Evolutionary conservation across 2,797 vertebrate genomes (phyloP).

Genomic region (Parauchenoglanis punctatus): DNA sequence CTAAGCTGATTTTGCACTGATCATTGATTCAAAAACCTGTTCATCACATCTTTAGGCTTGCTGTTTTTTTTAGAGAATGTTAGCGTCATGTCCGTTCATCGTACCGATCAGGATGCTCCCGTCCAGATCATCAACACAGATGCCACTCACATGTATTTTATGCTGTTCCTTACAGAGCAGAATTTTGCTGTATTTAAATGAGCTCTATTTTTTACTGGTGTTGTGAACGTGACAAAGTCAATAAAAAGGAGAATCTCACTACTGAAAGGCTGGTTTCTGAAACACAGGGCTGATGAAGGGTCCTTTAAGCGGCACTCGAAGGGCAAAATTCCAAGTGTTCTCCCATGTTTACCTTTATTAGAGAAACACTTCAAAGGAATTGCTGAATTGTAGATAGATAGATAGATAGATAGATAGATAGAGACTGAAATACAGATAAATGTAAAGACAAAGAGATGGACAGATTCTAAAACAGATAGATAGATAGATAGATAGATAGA

Average conservation of each 20-base stretch:
- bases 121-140: slow-evolving; percentile 20
- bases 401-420: not conserved
- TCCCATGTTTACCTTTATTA: not conserved
- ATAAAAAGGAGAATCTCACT: slow-evolving; percentile 50
- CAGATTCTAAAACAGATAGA: not conserved
- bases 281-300: too few relatives aligned
- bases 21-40: slow-evolving; percentile 35
- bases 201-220: slow-evolving; percentile 57
- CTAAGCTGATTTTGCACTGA: slow-evolving; percentile 43
- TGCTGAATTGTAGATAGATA: not conserved
- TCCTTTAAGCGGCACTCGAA: not conserved
- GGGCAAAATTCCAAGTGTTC: not conserved
- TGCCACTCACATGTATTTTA: slow-evolving; percentile 41
- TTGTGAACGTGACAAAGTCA: slow-evolving; percentile 51
- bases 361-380: not conserved
- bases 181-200: slow-evolving; percentile 45
- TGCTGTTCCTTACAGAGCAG: slow-evolving; percentile 35
- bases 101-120: not conserved
- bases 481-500: not conserved
- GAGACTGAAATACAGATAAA: not conserved
- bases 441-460: not conserved
- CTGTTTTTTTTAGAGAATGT: slow-evolving; percentile 13
- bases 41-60: slow-evolving; percentile 24
- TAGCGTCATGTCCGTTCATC: not conserved
- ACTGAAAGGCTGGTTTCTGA: not conserved